A percentile compares a stretch with the other conserved stretches of the same genome.
These are phyloP conservation scores for Azemiops feae DNA, from an alignment of 2,113 vertebrate genomes.

Conservation along the genomic window DNA sequence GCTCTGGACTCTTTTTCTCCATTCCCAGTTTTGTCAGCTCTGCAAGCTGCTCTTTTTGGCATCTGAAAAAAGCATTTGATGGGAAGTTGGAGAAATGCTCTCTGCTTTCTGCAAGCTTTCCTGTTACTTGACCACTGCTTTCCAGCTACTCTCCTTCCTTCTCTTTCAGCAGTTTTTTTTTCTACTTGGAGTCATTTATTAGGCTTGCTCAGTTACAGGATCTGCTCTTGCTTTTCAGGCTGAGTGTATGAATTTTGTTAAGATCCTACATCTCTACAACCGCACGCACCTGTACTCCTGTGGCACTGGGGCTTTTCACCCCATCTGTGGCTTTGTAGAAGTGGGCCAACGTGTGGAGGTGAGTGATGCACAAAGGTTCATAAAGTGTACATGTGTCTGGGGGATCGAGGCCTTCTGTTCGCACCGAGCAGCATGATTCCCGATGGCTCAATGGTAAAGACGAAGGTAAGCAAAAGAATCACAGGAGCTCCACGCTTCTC, in stretches of 20 bases:
- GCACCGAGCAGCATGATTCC: no score
- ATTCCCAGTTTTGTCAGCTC: neutral
- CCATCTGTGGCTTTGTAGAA: slow-evolving; percentile 87
- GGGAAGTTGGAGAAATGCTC: neutral
- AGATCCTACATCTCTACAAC: slow-evolving; percentile 90
- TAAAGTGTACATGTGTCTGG: neutral
- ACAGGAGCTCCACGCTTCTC: neutral
- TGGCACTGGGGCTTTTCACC: slow-evolving; percentile 94
- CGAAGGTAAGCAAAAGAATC: neutral
- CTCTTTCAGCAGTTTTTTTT: neutral
- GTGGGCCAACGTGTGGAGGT: slow-evolving; percentile 88
- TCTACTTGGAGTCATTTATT: neutral
- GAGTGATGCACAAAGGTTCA: slow-evolving; percentile 40
- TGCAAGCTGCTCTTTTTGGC: neutral
- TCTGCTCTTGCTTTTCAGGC: slow-evolving; percentile 66
- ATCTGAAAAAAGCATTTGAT: neutral
- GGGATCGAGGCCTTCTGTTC: no score
- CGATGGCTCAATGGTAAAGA: no score
- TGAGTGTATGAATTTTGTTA: slow-evolving; percentile 97
- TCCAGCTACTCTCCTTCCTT: neutral
- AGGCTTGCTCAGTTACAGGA: neutral
- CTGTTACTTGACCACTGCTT: neutral
- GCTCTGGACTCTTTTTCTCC: neutral
- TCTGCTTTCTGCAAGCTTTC: neutral
- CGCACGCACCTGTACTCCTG: slow-evolving; percentile 91